Evolutionary conservation across 2,113 vertebrate species (phyloP).

Genomic region (Petromus typicus): DNA sequence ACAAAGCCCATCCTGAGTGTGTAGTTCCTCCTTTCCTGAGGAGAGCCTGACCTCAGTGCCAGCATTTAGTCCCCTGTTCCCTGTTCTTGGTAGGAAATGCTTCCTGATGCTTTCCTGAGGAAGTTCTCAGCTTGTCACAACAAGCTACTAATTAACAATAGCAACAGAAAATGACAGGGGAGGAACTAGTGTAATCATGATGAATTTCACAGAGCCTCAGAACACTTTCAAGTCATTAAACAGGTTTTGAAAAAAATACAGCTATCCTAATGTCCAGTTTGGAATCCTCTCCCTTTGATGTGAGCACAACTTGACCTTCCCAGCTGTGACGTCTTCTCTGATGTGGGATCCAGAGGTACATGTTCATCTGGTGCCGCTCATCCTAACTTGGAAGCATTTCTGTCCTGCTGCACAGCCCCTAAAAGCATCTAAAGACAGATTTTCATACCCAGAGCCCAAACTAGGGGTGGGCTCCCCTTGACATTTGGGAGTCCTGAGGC

Average conservation of each 20-base stretch:
- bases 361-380: background rate
- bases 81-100: background rate
- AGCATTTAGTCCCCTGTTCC: background rate
- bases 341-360: background rate
- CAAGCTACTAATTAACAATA: conserved; percentile 35
- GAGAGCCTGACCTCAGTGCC: background rate
- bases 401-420: background rate
- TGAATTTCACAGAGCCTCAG: conserved; percentile 31
- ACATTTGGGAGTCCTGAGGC: background rate
- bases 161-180: background rate
- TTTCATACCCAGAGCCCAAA: background rate
- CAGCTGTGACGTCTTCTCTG: background rate
- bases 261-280: background rate
- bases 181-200: background rate
- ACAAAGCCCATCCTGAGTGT: background rate
- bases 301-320: background rate
- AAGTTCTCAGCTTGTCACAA: conserved; percentile 10
- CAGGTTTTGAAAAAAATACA: background rate
- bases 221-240: background rate
- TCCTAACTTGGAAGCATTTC: background rate
- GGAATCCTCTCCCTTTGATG: background rate
- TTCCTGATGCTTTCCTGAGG: conserved; percentile 38
- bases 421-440: background rate
- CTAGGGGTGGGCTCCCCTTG: background rate
- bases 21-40: background rate